Evolutionary conservation across 1,140 invertebrate species (phyloP), one percentile per base, ranked within the genome.

Genomic region (Galendromus occidentalis): DNA sequence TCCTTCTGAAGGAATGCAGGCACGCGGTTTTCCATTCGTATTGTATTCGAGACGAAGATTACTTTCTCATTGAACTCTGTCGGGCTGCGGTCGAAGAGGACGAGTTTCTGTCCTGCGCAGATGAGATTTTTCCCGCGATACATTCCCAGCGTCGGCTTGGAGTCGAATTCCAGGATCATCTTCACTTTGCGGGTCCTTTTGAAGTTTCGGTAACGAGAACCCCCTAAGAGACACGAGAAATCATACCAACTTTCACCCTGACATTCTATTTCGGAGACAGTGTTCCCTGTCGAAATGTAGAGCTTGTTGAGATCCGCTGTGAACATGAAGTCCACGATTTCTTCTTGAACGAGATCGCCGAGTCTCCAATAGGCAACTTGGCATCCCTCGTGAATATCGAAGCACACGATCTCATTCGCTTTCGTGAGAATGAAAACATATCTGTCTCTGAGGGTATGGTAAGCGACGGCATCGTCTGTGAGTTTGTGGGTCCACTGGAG

Each of bases 211-310:
- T 59, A 59, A 14, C 51, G 51, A n/a, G 51, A 59, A 17, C 51
- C 51, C 17, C 51, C 51, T 6, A 59, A 33, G 1, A 59, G 9
- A 25, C 51, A 59, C 14, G 51, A 59, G 22, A 59, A 59, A 22
- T 59, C 33, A 25, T 59, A 59, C 51, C 51, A 59, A 9, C 51
- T 59, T 25, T 59, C 51, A 14, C 51, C 51, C 22, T 59, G 51
- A 59, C 51, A 59, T 25, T 59, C 51, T 1, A 59, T 59, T 59
- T 59, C 51, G 17, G 33, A 25, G 6, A 59, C 25, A 25, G 17
- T 59, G 51, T 33, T 25, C 14, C 51, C 9, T 5, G 51, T 59
- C 17, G 51, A 59, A 14, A 59, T 33, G 22, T 59, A 59, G 2
- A 59, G 51, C 51, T 59, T 59, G 51, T 59, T 59, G 14, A 59